phyloP scores from a whole-genome alignment of 2,888 invertebrate species.

The Sipunculus nudus region DNA sequence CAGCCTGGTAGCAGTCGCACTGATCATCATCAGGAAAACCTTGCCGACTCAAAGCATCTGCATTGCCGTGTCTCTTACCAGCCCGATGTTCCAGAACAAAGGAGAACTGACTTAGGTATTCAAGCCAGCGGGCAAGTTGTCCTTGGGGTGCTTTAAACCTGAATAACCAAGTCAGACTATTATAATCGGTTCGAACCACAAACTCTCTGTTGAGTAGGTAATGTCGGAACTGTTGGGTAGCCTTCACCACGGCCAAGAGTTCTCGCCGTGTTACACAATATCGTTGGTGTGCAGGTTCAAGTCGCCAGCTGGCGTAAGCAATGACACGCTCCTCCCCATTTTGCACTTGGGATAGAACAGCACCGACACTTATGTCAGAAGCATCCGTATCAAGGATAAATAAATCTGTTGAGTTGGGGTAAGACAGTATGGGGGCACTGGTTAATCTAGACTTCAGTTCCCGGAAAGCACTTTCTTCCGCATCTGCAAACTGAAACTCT shows the following conservation, averaged over 20 bases:
- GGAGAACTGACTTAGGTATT: background rate
- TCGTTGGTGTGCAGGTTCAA: background rate
- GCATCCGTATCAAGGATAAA: conserved; percentile 8
- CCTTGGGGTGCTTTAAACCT: background rate
- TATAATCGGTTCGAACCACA: background rate
- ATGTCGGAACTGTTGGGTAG: background rate
- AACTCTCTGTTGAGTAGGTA: background rate
- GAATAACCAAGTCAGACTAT: background rate
- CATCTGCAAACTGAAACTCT: too few relatives aligned
- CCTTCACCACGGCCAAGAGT: background rate
- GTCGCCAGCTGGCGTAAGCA: background rate
- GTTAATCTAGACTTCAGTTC: too few relatives aligned
- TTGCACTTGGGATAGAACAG: background rate
- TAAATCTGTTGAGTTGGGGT: too few relatives aligned
- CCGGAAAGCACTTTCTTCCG: too few relatives aligned
- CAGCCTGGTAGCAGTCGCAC: background rate
- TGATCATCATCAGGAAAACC: background rate
- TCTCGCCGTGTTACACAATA: background rate
- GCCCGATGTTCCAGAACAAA: background rate
- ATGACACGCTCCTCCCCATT: background rate
- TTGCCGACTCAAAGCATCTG: background rate
- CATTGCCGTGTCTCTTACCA: conserved; percentile 1
- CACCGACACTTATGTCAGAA: background rate
- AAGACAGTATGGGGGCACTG: too few relatives aligned
- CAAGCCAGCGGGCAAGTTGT: background rate